Base-by-base conservation (phyloP, 2,797 vertebrate species). In the Crocidura indochinensis region DNA sequence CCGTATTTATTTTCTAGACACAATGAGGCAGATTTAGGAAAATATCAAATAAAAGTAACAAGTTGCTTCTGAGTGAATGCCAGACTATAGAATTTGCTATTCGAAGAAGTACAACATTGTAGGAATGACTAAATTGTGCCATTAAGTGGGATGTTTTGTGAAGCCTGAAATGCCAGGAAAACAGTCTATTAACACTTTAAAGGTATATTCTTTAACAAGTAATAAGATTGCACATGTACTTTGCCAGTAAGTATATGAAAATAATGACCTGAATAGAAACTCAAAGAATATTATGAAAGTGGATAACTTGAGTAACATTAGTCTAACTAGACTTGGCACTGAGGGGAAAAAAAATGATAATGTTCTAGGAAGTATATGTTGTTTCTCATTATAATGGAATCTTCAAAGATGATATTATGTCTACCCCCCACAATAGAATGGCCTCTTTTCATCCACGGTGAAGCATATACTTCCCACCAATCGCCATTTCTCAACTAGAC, bases 1-100 rank as follows among this genome's bases (percentile, higher is more conserved):
- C 22, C 71, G 22, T 80, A 89, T 79, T 83, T 83, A 62, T 11
- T 64, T 89, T 86, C 49, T 76, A 80, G 71, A 93, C 27, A 15
- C 62, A 38, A 51, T 8, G 53, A 75, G 44, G 89, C 22, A 87
- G 75, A 73, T 19, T 29, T 84, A 80, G 53, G 73, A 31, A 88
- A 91, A 89, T 11, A 31, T 53, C 3, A 14, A 53, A 17, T 12
- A 22, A 24, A 71, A 65, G 72, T 49, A 80, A 29, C 76, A n/a
- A 60, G 26, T 87, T 26, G 38, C 64, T 87, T 84, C 53, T 68
- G 64, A 84, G 29, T 12, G 14, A 90, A 51, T 24, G 76, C 10
- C 62, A 64, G 64, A 88, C 76, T 85, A 60, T 75, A 5, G 68
- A 89, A 84, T 6, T 51, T 17, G 4, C 64, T 88, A 8, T 53